These are phyloP conservation scores for Monochamus alternatus DNA, from an alignment of 2,888 invertebrate species.

Conservation along the genomic window DNA sequence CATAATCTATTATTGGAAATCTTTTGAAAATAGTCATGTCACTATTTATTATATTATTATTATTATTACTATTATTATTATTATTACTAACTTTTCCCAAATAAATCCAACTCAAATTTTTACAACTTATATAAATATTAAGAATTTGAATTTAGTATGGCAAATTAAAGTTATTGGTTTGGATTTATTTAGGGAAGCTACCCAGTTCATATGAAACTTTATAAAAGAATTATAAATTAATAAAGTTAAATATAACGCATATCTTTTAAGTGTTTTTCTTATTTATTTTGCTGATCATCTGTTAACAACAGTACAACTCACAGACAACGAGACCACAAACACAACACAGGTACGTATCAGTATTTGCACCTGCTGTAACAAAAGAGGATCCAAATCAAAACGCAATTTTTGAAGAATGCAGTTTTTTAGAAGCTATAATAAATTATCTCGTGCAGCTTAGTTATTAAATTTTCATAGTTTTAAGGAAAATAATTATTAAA, in stretches of 20 bases:
- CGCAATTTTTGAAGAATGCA: no score
- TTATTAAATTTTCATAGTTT: no score
- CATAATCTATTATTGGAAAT: constrained; percentile 64
- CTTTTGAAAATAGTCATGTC: constrained; percentile 64
- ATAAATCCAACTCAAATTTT: constrained; percentile 66
- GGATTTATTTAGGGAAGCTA: constrained; percentile 68
- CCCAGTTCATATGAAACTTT: constrained; percentile 71
- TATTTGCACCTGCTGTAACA: no score
- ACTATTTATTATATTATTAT: constrained; percentile 62
- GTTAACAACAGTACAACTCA: background rate
- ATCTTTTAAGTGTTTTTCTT: constrained; percentile 43
- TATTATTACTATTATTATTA: constrained; percentile 58
- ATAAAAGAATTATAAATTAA: constrained; percentile 72
- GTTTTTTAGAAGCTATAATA: no score
- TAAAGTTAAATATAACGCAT: constrained; percentile 72
- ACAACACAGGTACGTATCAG: no score
- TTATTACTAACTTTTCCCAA: constrained; percentile 65
- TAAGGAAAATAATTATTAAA: no score
- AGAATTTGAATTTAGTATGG: constrained; percentile 54
- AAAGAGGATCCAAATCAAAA: no score
- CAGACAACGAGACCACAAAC: no score
- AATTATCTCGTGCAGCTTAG: no score
- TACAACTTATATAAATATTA: constrained; percentile 55
- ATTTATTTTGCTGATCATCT: constrained; percentile 3
- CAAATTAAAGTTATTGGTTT: constrained; percentile 61